phyloP scores from a whole-genome alignment of 2,797 vertebrate species.

The Sandelia bainsii region DNA sequence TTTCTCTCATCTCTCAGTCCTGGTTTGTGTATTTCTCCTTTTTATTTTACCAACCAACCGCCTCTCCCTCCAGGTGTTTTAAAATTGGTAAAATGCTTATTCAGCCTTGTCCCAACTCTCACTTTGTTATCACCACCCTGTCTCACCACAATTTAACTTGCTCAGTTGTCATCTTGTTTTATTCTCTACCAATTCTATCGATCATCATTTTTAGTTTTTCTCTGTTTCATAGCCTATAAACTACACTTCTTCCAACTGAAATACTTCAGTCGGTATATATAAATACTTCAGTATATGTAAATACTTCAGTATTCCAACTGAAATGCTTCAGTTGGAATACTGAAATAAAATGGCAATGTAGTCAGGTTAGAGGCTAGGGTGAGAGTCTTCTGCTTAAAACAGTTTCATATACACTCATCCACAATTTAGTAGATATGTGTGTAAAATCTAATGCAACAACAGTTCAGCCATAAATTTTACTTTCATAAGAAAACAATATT shows the following conservation, averaged over 20 bases:
- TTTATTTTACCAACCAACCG: background rate
- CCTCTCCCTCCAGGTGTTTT: constrained; percentile 22
- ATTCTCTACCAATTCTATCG: constrained; percentile 1
- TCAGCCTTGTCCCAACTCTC: constrained; percentile 24
- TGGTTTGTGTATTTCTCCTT: background rate
- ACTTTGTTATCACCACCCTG: constrained; percentile 23
- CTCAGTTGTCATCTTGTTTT: constrained; percentile 41
- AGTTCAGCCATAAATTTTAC: too few species aligned
- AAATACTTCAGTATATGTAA: too few species aligned
- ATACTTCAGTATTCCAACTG: too few species aligned
- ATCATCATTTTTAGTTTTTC: constrained; percentile 2
- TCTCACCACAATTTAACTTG: constrained; percentile 41
- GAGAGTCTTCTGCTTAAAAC: too few species aligned
- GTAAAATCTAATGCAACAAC: too few species aligned
- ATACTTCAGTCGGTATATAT: too few species aligned
- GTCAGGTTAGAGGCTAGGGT: too few species aligned
- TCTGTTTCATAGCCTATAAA: constrained; percentile 5
- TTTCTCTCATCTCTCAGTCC: constrained; percentile 2
- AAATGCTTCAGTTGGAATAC: too few species aligned
- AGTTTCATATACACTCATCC: too few species aligned
- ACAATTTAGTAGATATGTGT: too few species aligned
- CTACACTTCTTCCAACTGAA: background rate
- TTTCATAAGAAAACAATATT: too few species aligned
- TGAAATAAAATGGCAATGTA: too few species aligned
- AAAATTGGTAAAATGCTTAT: constrained; percentile 40